Evolutionary conservation across 2,797 vertebrate genomes (phyloP).

Genomic region (Gymnothorax javanicus): DNA sequence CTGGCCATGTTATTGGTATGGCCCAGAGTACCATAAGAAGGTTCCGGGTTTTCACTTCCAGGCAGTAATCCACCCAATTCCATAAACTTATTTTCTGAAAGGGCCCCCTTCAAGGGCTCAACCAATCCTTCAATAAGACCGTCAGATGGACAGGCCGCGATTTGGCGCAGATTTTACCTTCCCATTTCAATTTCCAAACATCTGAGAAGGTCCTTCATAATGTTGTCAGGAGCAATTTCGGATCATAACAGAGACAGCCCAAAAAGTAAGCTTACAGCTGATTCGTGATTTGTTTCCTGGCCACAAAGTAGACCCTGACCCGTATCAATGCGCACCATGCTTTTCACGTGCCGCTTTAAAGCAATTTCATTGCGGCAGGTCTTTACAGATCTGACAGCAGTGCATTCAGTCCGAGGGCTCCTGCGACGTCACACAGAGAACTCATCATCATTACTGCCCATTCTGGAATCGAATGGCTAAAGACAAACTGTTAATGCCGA

Average conservation of each 20-base stretch:
- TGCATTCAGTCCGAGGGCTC: background rate
- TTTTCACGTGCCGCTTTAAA: conserved; percentile 48
- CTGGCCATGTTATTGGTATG: too few species aligned
- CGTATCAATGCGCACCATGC: conserved; percentile 52
- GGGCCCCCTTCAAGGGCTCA: background rate
- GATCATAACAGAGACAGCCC: background rate
- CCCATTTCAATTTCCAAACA: too few species aligned
- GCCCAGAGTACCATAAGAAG: too few species aligned
- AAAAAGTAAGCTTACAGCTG: background rate
- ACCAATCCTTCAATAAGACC: background rate
- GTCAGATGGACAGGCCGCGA: background rate
- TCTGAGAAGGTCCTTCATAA: too few species aligned
- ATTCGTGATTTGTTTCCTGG: background rate
- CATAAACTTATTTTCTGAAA: too few species aligned
- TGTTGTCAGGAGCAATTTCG: background rate
- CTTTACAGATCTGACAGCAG: conserved; percentile 34
- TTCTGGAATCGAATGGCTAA: conserved; percentile 16
- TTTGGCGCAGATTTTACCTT: too few species aligned
- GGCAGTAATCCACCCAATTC: too few species aligned
- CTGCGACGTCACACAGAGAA: background rate
- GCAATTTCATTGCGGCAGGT: conserved; percentile 26
- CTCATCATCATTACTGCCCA: conserved; percentile 27
- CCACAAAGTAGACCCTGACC: conserved; percentile 41
- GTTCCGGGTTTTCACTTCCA: too few species aligned
- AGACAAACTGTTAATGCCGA: conserved; percentile 39